Evolutionary conservation across 2,113 vertebrate species (phyloP), one percentile per base, ranked within the genome.

Genomic region (Notothenia rossii): DNA sequence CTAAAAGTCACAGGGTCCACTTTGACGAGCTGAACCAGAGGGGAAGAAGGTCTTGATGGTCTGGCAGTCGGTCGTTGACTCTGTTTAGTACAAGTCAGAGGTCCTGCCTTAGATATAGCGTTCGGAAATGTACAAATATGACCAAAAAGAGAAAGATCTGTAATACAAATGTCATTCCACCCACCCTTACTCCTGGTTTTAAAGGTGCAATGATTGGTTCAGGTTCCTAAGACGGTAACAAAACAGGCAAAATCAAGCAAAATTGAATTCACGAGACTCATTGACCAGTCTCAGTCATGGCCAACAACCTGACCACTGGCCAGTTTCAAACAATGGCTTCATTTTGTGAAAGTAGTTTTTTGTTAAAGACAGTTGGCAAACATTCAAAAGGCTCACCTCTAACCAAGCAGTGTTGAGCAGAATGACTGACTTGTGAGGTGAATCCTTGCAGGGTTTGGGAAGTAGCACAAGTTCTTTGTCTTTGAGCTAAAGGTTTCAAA

Each of bases 41-140:
- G 18, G 17, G 14, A 36, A 2, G 51, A 22, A 15, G 66, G 58
- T 18, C 49, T 50, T 5, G 70, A 36, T 5, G 53, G 60, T n/a
- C 11, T 65, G 60, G 54, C 56, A 25, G 62, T 45, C 7, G 2
- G 54, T 3, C 2, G 62, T 60, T 3, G 56, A 25, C 54, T 62
- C 10, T 12, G 20, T 43, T 43, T 43, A n/a, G 59, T 12, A 61
- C 9, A 11, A 40, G 20, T 66, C 53, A n/a, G 84, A 87, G 83
- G 59, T 4, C 22, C 49, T 5, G 1, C 65, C 59, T 10, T 74
- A 45, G 2, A 56, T 14, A 40, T 11, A 40, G 0, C n/a, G 59
- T 22, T 17, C 3, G 56, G 33, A 22, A 50, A 69, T 60, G 5
- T 2, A 67, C 17, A 12, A 17, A 48, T 25, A 8, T 55, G 0